phyloP scores from a whole-genome alignment of 2,888 invertebrate genomes.

The Brassicogethes aeneus region DNA sequence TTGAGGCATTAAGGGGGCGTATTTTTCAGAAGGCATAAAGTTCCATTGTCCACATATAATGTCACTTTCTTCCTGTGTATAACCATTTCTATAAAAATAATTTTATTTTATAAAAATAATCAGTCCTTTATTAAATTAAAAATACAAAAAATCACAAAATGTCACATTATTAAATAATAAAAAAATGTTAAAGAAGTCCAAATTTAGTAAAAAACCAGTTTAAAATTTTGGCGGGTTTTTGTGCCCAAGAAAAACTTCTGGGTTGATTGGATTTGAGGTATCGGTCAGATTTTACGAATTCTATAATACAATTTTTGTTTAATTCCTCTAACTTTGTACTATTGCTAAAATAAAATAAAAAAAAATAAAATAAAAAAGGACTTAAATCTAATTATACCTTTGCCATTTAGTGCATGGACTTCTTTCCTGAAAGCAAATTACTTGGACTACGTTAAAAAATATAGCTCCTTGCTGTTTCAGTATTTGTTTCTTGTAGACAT shows the following conservation, averaged over 20 bases:
- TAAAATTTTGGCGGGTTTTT: constrained; percentile 4
- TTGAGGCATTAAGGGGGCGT: constrained; percentile 43
- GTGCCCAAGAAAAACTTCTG: background rate
- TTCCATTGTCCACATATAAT: constrained; percentile 52
- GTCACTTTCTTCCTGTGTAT: constrained; percentile 48
- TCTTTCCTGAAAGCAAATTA: constrained; percentile 61
- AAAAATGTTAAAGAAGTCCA: constrained; percentile 9
- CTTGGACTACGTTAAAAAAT: constrained; percentile 66
- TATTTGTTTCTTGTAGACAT: constrained; percentile 57
- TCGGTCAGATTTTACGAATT: constrained; percentile 12
- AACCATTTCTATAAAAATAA: constrained; percentile 46
- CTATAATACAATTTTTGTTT: constrained; percentile 7
- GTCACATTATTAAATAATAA: constrained; percentile 2
- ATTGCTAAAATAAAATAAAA: constrained; percentile 12
- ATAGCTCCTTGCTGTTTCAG: constrained; percentile 66
- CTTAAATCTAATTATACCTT: constrained; percentile 39
- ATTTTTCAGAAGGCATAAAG: constrained; percentile 55
- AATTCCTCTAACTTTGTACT: constrained; percentile 5
- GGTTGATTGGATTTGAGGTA: constrained; percentile 5
- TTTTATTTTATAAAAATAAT: no score
- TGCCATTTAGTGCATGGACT: constrained; percentile 55
- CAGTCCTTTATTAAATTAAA: constrained; percentile 4
- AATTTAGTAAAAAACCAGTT: constrained; percentile 9
- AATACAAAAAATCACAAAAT: constrained; percentile 1
- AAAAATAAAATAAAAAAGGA: constrained; percentile 14